These are phyloP conservation scores for Mesembrinibis cayennensis DNA, from an alignment of 2,113 vertebrate genomes.

Conservation along the genomic window DNA sequence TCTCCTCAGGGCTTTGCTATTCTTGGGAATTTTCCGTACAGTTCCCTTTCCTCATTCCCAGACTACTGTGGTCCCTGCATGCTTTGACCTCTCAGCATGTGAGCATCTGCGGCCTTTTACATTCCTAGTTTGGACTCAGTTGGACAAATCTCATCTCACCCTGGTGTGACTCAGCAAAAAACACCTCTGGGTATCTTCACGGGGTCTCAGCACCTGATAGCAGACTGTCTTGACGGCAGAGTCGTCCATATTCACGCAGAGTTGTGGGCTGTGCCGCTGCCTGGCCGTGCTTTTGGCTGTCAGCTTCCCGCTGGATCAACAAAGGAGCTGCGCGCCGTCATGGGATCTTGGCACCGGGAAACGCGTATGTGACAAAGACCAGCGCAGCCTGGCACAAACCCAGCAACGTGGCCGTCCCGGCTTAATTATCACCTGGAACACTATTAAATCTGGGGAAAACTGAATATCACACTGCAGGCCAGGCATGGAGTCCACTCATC, in stretches of 20 bases:
- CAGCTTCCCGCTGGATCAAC: not conserved
- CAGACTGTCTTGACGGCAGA: not conserved
- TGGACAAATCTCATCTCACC: not conserved
- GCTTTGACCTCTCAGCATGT: not conserved
- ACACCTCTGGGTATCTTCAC: not conserved
- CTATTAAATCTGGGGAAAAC: not conserved
- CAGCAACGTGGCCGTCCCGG: rapidly evolving
- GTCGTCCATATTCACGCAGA: not conserved
- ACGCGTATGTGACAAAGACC: slow-evolving; percentile 16
- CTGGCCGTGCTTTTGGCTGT: not conserved
- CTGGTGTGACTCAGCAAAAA: not conserved
- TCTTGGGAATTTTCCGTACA: slow-evolving; percentile 54
- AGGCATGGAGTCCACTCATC: not conserved
- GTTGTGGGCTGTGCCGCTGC: not conserved
- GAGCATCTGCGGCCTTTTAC: not conserved
- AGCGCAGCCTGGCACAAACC: not conserved
- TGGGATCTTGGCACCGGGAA: not conserved
- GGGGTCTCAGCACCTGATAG: not conserved
- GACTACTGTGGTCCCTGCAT: not conserved
- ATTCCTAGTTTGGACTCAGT: not conserved
- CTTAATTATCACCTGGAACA: slow-evolving; percentile 3
- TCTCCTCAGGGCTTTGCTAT: slow-evolving; percentile 30
- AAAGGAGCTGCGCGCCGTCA: not conserved
- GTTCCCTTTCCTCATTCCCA: slow-evolving; percentile 42
- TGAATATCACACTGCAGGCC: not conserved